phyloP scores from a whole-genome alignment of 2,113 vertebrate genomes.

The Hippocampus mohnikei region DNA sequence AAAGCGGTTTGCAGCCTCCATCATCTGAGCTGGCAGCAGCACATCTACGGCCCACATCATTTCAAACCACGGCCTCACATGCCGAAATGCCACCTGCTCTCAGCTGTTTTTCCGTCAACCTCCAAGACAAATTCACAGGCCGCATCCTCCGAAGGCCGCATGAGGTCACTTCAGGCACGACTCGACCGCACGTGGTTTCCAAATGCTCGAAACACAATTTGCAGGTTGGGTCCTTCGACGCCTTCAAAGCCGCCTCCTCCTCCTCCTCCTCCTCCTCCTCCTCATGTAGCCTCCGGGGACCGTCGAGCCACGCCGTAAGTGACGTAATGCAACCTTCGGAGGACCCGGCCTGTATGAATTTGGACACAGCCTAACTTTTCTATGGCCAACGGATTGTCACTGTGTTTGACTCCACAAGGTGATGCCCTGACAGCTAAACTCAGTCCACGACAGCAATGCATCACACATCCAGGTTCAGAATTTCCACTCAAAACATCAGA shows the following conservation, averaged over 20 bases:
- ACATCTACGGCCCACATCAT: conserved; percentile 14
- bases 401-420: neutral
- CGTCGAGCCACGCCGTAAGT: too few species aligned
- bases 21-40: neutral
- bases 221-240: too few species aligned
- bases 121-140: neutral
- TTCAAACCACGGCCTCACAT: conserved; percentile 4
- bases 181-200: too few species aligned
- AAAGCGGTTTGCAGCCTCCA: conserved; percentile 9
- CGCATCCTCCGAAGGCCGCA: too few species aligned
- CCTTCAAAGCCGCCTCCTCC: too few species aligned
- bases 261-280: too few species aligned
- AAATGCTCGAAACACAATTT: too few species aligned
- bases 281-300: too few species aligned
- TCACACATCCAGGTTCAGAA: neutral
- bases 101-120: neutral
- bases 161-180: too few species aligned
- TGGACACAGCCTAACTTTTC: neutral
- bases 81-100: conserved; percentile 2
- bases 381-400: neutral
- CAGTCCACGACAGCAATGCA: neutral
- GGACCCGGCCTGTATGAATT: too few species aligned
- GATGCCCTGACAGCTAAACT: neutral
- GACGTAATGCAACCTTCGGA: too few species aligned
- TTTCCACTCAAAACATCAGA: neutral